Evolutionary conservation across 1,140 invertebrate species (phyloP).

Genomic region (Conus betulinus): DNA sequence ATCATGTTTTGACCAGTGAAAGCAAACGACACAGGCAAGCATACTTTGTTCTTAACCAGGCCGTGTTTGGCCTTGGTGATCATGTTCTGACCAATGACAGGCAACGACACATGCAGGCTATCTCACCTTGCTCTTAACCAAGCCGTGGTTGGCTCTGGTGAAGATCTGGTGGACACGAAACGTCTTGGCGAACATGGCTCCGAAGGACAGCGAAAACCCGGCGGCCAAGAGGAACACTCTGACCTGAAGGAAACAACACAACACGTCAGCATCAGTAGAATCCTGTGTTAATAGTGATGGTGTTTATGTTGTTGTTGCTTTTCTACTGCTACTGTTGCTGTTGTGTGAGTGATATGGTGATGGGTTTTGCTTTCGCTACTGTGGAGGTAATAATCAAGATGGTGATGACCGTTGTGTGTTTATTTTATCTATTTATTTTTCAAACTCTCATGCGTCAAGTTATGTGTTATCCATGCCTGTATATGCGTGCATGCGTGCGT

Average conservation of each 20-base stretch:
- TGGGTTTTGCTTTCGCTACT: too few relatives aligned
- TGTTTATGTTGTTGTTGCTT: too few relatives aligned
- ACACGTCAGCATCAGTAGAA: too few relatives aligned
- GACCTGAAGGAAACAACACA: slow-evolving; percentile 78
- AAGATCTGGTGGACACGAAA: slow-evolving; percentile 98
- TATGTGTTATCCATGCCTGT: neutral
- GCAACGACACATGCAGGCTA: neutral
- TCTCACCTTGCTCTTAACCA: slow-evolving; percentile 89
- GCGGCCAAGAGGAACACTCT: slow-evolving; percentile 96
- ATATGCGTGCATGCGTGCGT: slow-evolving; percentile 26
- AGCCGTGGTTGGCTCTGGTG: slow-evolving; percentile 91
- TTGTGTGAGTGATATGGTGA: too few relatives aligned
- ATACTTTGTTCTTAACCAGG: slow-evolving; percentile 88
- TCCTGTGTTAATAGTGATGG: too few relatives aligned
- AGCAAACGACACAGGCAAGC: slow-evolving; percentile 68
- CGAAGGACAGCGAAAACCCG: slow-evolving; percentile 98
- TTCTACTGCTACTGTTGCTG: too few relatives aligned
- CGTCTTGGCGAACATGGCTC: slow-evolving; percentile 99
- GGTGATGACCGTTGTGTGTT: too few relatives aligned
- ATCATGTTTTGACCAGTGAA: slow-evolving; percentile 98
- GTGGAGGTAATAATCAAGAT: too few relatives aligned
- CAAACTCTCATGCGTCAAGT: too few relatives aligned
- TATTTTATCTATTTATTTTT: too few relatives aligned
- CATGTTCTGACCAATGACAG: neutral
- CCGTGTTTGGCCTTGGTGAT: slow-evolving; percentile 94